Evolutionary conservation across 2,888 invertebrate genomes (phyloP).

Genomic region (Andricus curvator): DNA sequence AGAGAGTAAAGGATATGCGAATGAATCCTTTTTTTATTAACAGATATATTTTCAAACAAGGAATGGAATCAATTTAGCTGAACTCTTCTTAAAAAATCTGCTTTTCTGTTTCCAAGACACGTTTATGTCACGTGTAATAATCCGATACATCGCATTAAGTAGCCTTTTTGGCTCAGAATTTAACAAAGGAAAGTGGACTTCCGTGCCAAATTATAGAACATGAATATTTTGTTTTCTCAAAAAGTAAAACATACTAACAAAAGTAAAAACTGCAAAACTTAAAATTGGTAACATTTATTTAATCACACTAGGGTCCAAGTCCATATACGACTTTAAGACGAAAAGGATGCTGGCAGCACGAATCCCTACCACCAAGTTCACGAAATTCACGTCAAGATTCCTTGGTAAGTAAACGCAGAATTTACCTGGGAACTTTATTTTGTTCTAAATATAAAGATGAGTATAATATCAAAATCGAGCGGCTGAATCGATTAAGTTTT

Average conservation of each 20-base stretch:
- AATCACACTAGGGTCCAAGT: constrained; percentile 59
- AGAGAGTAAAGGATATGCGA: too few species aligned
- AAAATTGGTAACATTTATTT: neutral
- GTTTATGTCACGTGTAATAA: neutral
- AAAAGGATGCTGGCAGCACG: constrained; percentile 65
- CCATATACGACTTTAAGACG: constrained; percentile 59
- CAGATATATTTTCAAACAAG: neutral
- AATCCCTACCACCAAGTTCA: constrained; percentile 61
- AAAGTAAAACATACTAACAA: neutral
- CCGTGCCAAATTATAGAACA: neutral
- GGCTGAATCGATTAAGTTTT: constrained; percentile 4
- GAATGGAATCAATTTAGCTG: neutral
- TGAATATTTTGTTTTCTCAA: neutral
- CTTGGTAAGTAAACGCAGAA: constrained; percentile 60
- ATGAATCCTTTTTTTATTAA: neutral
- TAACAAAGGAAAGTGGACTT: neutral
- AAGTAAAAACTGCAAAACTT: neutral
- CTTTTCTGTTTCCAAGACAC: neutral
- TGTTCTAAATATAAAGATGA: neutral
- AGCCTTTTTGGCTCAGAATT: neutral
- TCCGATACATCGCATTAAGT: neutral
- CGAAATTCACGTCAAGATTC: constrained; percentile 64
- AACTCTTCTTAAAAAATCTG: neutral
- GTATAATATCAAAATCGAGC: neutral
- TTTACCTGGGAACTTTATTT: neutral